These are phyloP conservation scores for Alosa sapidissima DNA, from an alignment of 2,797 vertebrate genomes.

Conservation along the genomic window DNA sequence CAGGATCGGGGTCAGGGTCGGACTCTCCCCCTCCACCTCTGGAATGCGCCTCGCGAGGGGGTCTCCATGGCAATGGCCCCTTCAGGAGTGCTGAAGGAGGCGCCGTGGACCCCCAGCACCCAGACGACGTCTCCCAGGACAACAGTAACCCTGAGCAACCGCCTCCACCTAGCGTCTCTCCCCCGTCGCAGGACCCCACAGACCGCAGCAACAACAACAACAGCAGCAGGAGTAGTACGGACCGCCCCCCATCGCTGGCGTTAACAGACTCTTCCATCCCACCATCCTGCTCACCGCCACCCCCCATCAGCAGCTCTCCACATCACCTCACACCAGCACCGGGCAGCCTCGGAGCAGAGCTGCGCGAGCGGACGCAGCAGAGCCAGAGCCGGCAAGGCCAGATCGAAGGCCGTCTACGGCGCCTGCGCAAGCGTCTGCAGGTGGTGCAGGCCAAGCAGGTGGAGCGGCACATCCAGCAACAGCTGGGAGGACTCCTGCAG, in stretches of 20 bases:
- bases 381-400: conserved; percentile 74
- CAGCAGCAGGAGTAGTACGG: not conserved
- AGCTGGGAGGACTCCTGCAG: conserved; percentile 82
- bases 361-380: conserved; percentile 75
- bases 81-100: conserved; percentile 61
- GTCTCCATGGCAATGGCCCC: conserved; percentile 75
- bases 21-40: conserved; percentile 60
- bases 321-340: not conserved
- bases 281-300: not conserved
- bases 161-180: not conserved
- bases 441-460: conserved; percentile 88
- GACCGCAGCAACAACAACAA: conserved; percentile 25
- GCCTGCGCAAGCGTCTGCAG: conserved; percentile 83
- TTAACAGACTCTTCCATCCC: not conserved
- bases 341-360: conserved; percentile 70
- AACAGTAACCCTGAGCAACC: conserved; percentile 23
- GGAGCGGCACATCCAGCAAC: conserved; percentile 85
- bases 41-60: conserved; percentile 64
- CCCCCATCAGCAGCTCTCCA: not conserved
- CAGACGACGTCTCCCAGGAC: conserved; percentile 28
- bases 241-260: conserved; percentile 8
- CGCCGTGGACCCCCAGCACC: conserved; percentile 42
- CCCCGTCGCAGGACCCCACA: conserved; percentile 8
- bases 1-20: conserved; percentile 14
- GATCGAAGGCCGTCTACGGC: conserved; percentile 79